Conservation (phyloP, 2,113 vertebrate genomes). For the Cyrtonyx montezumae region DNA sequence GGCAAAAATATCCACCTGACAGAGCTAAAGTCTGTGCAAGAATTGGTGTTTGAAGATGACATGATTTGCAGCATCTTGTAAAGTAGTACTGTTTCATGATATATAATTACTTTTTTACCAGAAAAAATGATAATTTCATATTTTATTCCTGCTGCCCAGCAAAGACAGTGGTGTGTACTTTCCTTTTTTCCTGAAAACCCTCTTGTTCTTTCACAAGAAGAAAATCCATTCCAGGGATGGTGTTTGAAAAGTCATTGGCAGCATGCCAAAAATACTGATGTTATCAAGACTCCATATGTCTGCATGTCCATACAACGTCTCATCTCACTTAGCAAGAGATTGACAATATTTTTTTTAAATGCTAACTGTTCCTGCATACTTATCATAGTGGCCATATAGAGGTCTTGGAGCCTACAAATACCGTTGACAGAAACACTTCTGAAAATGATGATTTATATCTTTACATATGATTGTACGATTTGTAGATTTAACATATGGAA, state of each 20-base stretch:
- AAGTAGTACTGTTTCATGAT: background rate
- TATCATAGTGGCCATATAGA: background rate
- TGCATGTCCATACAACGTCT: background rate
- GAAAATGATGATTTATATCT: background rate
- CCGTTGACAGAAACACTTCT: background rate
- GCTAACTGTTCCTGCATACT: background rate
- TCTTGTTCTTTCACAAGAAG: background rate
- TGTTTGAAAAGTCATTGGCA: constrained; percentile 7
- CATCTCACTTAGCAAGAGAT: constrained; percentile 19
- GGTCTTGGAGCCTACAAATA: background rate
- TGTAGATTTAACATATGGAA: background rate
- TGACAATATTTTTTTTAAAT: background rate
- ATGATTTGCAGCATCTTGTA: background rate
- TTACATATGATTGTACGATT: background rate
- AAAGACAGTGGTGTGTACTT: background rate
- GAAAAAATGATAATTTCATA: background rate
- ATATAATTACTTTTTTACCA: background rate
- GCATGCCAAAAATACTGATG: background rate
- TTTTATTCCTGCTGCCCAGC: background rate
- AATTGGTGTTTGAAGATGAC: background rate
- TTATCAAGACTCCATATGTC: background rate
- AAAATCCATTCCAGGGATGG: background rate
- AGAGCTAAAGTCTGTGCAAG: background rate
- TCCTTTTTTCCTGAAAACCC: background rate
- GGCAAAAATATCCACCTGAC: background rate